Conservation (phyloP, 2,888 invertebrate genomes). For the Ganaspis brasiliensis region DNA sequence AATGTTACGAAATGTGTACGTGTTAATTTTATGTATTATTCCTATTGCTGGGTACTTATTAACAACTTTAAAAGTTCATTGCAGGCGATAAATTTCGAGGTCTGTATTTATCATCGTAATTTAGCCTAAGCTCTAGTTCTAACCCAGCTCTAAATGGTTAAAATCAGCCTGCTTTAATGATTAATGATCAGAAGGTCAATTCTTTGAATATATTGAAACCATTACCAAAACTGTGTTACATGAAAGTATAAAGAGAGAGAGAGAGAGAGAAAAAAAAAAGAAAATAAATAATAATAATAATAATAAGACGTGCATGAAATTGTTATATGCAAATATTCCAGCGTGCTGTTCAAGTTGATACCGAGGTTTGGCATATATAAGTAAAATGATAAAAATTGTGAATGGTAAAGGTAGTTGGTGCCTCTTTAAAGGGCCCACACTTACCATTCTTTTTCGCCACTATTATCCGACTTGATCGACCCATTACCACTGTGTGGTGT, state of each 20-base stretch:
- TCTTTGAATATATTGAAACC: conserved; percentile 31
- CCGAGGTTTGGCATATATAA: neutral
- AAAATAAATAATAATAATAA: neutral
- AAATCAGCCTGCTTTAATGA: conserved; percentile 22
- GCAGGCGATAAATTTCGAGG: conserved; percentile 12
- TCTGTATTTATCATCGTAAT: conserved; percentile 18
- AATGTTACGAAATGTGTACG: neutral
- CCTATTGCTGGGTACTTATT: conserved; percentile 3
- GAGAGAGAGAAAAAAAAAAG: neutral
- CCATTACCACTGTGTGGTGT: conserved; percentile 79
- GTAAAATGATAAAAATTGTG: conserved; percentile 42
- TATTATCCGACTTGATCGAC: conserved; percentile 78
- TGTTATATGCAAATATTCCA: conserved; percentile 35
- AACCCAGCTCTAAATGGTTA: neutral
- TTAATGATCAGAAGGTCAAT: conserved; percentile 27
- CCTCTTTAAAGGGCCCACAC: conserved; percentile 59
- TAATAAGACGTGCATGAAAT: conserved; percentile 37
- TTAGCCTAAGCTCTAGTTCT: conserved; percentile 6
- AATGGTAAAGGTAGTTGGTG: conserved; percentile 43
- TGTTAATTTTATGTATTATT: conserved; percentile 15
- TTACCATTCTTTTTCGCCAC: conserved; percentile 79
- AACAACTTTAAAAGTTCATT: neutral
- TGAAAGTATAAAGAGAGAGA: conserved; percentile 13
- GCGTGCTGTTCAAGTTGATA: conserved; percentile 39
- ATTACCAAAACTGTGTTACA: conserved; percentile 42